phyloP scores from a whole-genome alignment of 1,140 invertebrate genomes.

The Archegozetes longisetosus region DNA sequence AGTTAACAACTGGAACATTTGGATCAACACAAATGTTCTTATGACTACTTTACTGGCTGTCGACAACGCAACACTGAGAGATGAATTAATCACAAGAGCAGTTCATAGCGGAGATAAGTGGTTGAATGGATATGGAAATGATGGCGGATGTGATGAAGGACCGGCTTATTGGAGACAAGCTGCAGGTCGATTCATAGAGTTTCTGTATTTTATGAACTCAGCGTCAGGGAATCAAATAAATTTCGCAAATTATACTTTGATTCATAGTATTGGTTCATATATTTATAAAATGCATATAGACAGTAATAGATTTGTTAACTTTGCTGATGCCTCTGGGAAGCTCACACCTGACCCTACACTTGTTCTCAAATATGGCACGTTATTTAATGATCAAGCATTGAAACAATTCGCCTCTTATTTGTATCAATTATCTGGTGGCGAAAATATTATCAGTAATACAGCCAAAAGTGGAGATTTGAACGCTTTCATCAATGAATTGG shows the following conservation, averaged over 20 bases:
- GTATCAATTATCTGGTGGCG: too few relatives aligned
- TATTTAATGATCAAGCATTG: slow-evolving; percentile 3
- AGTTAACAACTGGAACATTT: slow-evolving; percentile 14
- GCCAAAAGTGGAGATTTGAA: neutral
- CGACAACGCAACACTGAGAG: neutral
- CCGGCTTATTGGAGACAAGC: neutral
- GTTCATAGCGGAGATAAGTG: neutral
- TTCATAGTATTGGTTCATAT: too few relatives aligned
- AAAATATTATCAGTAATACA: neutral
- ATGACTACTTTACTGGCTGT: slow-evolving; percentile 1
- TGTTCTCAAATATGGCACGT: neutral
- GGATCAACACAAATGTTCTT: slow-evolving; percentile 11
- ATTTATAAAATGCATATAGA: slow-evolving; percentile 7
- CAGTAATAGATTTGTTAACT: slow-evolving; percentile 10
- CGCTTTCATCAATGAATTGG: neutral
- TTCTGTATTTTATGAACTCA: neutral
- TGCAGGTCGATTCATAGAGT: slow-evolving; percentile 11
- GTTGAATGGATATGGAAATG: slow-evolving; percentile 7
- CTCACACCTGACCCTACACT: slow-evolving; percentile 1
- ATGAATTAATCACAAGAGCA: slow-evolving; percentile 1
- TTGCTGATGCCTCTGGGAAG: neutral
- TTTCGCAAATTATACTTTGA: too few relatives aligned
- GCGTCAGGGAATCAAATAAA: neutral
- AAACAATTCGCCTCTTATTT: slow-evolving; percentile 6
- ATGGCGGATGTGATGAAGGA: slow-evolving; percentile 11